Conservation (phyloP, 1,140 invertebrate species). For the Neodiprion fabricii region DNA sequence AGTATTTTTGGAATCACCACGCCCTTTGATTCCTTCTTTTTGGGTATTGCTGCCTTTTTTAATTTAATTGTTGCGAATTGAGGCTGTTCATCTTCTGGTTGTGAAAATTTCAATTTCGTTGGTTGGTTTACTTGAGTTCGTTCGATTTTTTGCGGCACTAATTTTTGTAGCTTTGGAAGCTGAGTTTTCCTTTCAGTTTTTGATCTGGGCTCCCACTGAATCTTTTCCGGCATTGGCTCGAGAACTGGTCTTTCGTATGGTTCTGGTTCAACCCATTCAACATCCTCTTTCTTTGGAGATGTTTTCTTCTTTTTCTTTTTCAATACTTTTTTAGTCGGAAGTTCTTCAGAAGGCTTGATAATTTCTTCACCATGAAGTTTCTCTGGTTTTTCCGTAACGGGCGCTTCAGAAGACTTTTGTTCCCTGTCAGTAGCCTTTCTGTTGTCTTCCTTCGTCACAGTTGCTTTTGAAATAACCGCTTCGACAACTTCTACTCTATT, state of each 20-base stretch:
- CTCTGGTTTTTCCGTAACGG: constrained; percentile 21
- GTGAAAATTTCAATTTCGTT: constrained; percentile 55
- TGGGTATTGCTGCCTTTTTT: constrained; percentile 63
- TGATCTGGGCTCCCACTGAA: constrained; percentile 53
- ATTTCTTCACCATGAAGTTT: constrained; percentile 39
- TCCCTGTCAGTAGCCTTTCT: constrained; percentile 12
- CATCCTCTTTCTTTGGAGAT: constrained; percentile 51
- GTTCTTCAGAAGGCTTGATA: constrained; percentile 41
- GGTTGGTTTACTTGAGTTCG: constrained; percentile 55
- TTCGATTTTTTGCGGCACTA: constrained; percentile 55
- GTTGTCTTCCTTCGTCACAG: constrained; percentile 20
- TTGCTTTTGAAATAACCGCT: constrained; percentile 6
- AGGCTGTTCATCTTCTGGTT: constrained; percentile 55
- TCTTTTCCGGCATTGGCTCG: constrained; percentile 58
- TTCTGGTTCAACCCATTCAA: constrained; percentile 58
- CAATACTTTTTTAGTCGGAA: constrained; percentile 49
- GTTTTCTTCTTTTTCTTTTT: constrained; percentile 50
- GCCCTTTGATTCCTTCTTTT: constrained; percentile 61
- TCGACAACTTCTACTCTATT: constrained; percentile 37
- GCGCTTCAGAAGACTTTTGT: constrained; percentile 21
- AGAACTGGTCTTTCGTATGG: constrained; percentile 59
- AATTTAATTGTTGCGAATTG: constrained; percentile 70
- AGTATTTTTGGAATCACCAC: constrained; percentile 68
- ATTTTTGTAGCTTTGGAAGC: constrained; percentile 39
- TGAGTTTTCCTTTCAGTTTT: constrained; percentile 50